A percentile compares a stretch with the other conserved stretches of the same genome.
These are phyloP conservation scores for Drosophila lacertosa DNA, from an alignment of 1,140 invertebrate species.

Conservation along the genomic window DNA sequence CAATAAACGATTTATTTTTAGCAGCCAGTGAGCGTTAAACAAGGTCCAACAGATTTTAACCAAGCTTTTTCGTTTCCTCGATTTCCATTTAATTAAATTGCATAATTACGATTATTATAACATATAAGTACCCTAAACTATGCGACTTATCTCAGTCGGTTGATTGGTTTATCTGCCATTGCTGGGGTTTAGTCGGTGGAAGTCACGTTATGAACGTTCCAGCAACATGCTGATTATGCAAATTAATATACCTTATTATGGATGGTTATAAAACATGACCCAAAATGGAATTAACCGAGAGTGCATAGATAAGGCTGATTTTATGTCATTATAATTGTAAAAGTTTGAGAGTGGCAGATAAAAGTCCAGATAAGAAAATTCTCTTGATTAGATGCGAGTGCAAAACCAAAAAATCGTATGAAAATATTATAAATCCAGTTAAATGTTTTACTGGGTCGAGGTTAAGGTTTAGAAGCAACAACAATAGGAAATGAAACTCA, in stretches of 20 bases:
- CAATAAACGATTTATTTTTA: conserved; percentile 32
- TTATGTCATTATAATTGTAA: no score
- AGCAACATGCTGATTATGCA: neutral
- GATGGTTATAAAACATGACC: neutral
- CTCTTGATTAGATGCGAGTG: no score
- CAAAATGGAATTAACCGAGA: no score
- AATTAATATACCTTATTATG: neutral
- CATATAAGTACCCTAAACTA: neutral
- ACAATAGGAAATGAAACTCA: no score
- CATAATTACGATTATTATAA: neutral
- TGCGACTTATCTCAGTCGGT: neutral
- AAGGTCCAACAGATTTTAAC: neutral
- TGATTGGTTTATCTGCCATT: neutral
- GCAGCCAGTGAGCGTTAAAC: conserved; percentile 1
- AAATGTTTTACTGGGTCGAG: no score
- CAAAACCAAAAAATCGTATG: no score
- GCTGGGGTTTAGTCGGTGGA: neutral
- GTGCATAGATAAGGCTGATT: no score
- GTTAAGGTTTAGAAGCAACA: no score
- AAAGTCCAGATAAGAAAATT: neutral
- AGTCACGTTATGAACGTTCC: conserved; percentile 9
- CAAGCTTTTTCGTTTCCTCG: neutral
- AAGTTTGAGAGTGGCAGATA: neutral
- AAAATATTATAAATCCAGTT: no score
- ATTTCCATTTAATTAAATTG: conserved; percentile 11